Evolutionary conservation across 2,888 invertebrate genomes (phyloP).

Genomic region (Beris morrisii): DNA sequence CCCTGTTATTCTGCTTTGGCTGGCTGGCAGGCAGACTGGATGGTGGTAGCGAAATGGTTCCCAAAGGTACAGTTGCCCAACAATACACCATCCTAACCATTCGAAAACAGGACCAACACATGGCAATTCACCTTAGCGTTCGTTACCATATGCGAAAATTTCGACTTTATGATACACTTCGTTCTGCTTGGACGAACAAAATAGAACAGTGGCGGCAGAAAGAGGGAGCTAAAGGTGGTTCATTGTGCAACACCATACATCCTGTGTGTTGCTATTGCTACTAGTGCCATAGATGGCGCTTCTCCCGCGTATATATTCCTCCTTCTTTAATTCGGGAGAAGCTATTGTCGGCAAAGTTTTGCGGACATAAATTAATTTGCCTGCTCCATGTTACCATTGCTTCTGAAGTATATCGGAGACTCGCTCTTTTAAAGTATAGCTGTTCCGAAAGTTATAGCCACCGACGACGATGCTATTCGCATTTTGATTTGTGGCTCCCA

Average conservation of each 20-base stretch:
- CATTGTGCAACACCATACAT: conserved; percentile 5
- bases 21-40: not conserved
- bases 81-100: conserved; percentile 28
- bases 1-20: not conserved
- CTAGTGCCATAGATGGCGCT: conserved; percentile 6
- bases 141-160: no score
- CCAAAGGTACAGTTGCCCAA: conserved; percentile 30
- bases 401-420: not conserved
- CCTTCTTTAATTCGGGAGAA: conserved; percentile 23
- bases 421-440: not conserved
- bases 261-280: conserved; percentile 30
- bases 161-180: no score
- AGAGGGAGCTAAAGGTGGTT: conserved; percentile 5
- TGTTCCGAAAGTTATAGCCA: not conserved
- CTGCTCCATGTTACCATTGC: conserved; percentile 10
- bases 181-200: no score
- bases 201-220: not conserved
- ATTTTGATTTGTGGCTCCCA: conserved; percentile 38
- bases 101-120: conserved; percentile 27
- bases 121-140: conserved; percentile 1
- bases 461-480: conserved; percentile 32
- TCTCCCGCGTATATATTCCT: conserved; percentile 7
- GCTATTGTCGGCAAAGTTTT: conserved; percentile 38
- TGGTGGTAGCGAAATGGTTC: conserved; percentile 27
- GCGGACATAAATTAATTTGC: conserved; percentile 39